Conservation (phyloP, 1,140 invertebrate species). For the Drosophila tani region DNA sequence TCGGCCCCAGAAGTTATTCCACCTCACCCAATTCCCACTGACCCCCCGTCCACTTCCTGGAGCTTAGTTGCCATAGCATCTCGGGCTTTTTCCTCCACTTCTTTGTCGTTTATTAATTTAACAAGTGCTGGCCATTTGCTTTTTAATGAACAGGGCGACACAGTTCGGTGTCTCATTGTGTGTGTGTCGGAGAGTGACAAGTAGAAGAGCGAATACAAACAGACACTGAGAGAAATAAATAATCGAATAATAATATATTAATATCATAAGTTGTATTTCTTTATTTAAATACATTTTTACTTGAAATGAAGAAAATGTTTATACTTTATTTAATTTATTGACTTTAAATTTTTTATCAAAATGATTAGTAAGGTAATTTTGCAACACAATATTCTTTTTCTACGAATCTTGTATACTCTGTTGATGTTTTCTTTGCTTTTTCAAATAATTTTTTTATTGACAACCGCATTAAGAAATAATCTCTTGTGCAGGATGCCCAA, state of each 20-base stretch:
- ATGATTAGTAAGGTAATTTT: no score
- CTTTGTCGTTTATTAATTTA: conserved; percentile 71
- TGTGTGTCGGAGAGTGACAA: conserved; percentile 21
- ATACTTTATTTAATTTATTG: no score
- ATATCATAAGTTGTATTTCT: no score
- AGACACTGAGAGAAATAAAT: conserved; percentile 9
- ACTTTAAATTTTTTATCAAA: no score
- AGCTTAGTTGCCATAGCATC: conserved; percentile 35
- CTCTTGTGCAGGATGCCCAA: no score
- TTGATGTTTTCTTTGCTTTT: neutral
- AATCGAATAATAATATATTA: no score
- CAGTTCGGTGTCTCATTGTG: conserved; percentile 51
- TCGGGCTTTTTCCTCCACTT: conserved; percentile 24
- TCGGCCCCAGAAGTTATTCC: conserved; percentile 27
- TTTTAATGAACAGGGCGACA: conserved; percentile 65
- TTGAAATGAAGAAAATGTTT: no score
- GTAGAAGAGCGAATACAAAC: conserved; percentile 12
- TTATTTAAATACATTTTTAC: no score
- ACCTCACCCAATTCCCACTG: conserved; percentile 30
- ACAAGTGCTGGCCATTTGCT: conserved; percentile 63
- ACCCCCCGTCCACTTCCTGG: conserved; percentile 19
- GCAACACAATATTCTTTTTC: neutral
- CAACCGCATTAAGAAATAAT: neutral
- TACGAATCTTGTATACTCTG: neutral
- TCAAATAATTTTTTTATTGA: neutral